Base-by-base conservation (phyloP, 1,140 invertebrate species). In the Tetranychus cinnabarinus region DNA sequence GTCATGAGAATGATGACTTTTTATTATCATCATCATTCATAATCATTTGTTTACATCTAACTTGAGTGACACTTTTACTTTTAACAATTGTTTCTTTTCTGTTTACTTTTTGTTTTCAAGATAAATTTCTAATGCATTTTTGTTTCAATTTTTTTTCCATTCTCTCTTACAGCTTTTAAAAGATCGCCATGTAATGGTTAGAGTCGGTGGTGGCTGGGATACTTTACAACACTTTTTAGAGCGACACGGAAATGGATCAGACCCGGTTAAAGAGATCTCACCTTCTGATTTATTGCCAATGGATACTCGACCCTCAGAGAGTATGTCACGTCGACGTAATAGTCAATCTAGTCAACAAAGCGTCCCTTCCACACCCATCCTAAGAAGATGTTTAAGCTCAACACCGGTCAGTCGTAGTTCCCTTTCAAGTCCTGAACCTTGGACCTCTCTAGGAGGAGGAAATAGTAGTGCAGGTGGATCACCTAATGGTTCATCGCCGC, bases 191-290 rank as follows among this genome's bases (percentile, higher is more conserved):
- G 88, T 90, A 75, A 93, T 92, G 88, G 88, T 93, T 12, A 79
- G 89, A 67, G 87, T 92, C 31, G 88, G 88, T 52, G 88, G 88
- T 37, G 88, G 86, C 52, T 91, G 87, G 88, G 86, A 91, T 72
- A 91, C 88, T 10, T 75, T 93, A 68, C 85, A 89, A 69, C 86
- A 91, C 74, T 93, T 90, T 34, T 45, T 65, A 12, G 59, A 47
- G 13, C 61, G 64, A n/a, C 64, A 65, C 52, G 61, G 61, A 42
- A 55, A 52, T 35, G 63, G 59, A 37, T n/a, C 15, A 34, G 46
- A 33, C 12, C 58, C 63, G 15, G 39, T 39, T 46, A 59, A 63
- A 35, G 47, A 64, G 12, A 64, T 64, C 34, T 60, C 61, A 23
- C 56, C 63, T 8, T 56, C 63, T 47, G 63, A 64, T 34, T 37